Evolutionary conservation across 2,113 vertebrate genomes (phyloP).

Genomic region (Python bivittatus): DNA sequence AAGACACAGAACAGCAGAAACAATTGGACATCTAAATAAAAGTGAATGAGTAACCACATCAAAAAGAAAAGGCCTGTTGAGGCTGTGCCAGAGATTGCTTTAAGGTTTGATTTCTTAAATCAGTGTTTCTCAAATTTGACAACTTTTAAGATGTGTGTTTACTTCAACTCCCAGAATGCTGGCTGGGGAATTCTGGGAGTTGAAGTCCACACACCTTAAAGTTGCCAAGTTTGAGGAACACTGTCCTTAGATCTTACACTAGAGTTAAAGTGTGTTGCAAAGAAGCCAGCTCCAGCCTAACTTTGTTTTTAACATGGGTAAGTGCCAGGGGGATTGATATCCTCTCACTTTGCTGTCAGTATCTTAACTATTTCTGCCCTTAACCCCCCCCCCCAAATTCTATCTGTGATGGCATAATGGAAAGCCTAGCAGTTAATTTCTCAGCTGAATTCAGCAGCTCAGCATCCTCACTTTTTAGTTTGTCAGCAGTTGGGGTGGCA

Average conservation of each 20-base stretch:
- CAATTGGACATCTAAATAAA: constrained; percentile 37
- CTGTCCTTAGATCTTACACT: neutral
- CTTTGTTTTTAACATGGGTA: neutral
- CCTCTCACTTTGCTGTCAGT: neutral
- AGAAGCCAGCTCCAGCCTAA: neutral
- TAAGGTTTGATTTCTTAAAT: neutral
- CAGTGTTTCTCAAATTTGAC: neutral
- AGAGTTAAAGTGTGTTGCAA: neutral
- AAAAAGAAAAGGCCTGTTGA: neutral
- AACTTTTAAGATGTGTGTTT: neutral
- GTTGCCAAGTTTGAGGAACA: neutral
- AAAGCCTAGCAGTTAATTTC: neutral
- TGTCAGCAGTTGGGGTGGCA: no score
- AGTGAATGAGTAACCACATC: constrained; percentile 5
- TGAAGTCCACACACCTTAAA: neutral
- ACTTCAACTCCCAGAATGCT: neutral
- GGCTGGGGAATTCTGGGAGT: neutral
- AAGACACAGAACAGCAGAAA: neutral
- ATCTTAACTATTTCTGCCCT: neutral
- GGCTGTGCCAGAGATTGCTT: neutral
- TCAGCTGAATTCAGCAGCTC: neutral
- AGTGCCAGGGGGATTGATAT: neutral
- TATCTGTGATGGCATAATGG: neutral
- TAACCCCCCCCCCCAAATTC: neutral
- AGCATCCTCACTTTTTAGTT: neutral